Evolutionary conservation across 2,113 vertebrate species (phyloP).

Genomic region (Globicephala melas): DNA sequence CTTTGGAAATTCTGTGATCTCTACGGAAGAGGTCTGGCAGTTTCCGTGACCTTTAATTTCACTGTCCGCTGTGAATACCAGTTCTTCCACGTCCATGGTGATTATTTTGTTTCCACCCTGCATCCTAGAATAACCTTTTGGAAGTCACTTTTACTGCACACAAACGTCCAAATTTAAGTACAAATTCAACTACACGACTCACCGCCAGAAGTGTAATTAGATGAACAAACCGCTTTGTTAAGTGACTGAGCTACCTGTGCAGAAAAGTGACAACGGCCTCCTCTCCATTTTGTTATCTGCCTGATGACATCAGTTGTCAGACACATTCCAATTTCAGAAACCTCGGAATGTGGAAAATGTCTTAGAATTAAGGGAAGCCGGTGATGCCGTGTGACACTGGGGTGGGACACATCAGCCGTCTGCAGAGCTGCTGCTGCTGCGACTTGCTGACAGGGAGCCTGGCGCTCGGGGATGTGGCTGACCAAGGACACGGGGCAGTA

Average conservation of each 20-base stretch:
- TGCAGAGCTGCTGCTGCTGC: accelerated
- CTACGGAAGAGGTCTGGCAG: neutral
- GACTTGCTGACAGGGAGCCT: accelerated
- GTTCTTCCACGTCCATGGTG: neutral
- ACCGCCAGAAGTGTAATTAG: neutral
- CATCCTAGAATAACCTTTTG: neutral
- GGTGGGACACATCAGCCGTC: accelerated
- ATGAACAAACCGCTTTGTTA: neutral
- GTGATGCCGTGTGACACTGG: accelerated
- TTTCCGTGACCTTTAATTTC: neutral
- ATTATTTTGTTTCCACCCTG: neutral
- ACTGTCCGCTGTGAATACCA: neutral
- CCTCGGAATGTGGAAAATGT: neutral
- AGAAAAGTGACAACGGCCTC: accelerated
- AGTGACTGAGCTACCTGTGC: no score
- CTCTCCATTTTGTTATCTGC: neutral
- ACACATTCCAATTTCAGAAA: neutral
- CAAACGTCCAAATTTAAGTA: neutral
- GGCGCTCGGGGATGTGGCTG: accelerated
- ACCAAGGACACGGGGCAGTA: neutral
- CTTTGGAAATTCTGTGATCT: neutral
- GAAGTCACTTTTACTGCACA: neutral
- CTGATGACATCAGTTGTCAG: neutral
- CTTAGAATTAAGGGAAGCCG: neutral
- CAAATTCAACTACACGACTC: neutral